Percentiles rank a stretch among this genome's conserved stretches.
Conservation (phyloP, 2,797 vertebrate species). For the Columba guinea region DNA sequence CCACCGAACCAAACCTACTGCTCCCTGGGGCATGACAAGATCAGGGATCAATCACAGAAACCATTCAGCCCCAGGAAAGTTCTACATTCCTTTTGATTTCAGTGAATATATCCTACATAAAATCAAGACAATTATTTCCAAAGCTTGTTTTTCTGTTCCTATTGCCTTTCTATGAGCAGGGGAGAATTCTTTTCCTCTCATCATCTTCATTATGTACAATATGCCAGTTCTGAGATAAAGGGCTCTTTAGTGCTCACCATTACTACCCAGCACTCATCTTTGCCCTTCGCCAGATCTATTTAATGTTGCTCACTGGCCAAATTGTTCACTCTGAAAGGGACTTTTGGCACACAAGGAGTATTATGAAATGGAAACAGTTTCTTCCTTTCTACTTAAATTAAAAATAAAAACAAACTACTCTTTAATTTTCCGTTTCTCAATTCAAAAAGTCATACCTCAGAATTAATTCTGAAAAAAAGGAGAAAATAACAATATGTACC, state of each 20-base stretch:
- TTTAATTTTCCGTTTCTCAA: neutral
- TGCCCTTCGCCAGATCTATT: neutral
- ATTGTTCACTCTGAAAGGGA: neutral
- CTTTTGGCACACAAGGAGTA: neutral
- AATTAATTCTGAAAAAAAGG: neutral
- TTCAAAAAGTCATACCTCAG: neutral
- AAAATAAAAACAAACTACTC: neutral
- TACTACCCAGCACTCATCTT: neutral
- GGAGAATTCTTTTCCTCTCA: neutral
- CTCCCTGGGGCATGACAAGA: neutral
- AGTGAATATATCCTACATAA: neutral
- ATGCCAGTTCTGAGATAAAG: neutral
- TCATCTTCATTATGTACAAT: neutral
- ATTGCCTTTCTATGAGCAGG: neutral
- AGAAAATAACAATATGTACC: neutral
- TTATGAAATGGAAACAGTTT: neutral
- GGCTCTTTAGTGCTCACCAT: neutral
- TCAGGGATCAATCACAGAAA: neutral
- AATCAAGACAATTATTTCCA: neutral
- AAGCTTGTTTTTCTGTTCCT: neutral
- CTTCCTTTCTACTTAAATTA: neutral
- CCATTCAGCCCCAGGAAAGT: neutral
- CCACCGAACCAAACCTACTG: neutral
- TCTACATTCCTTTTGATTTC: conserved; percentile 8
- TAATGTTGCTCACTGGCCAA: neutral